A percentile compares a stretch with the other conserved stretches of the same genome.
Conservation (phyloP, 1,140 invertebrate species). For the Aphelenchoides besseyi region DNA sequence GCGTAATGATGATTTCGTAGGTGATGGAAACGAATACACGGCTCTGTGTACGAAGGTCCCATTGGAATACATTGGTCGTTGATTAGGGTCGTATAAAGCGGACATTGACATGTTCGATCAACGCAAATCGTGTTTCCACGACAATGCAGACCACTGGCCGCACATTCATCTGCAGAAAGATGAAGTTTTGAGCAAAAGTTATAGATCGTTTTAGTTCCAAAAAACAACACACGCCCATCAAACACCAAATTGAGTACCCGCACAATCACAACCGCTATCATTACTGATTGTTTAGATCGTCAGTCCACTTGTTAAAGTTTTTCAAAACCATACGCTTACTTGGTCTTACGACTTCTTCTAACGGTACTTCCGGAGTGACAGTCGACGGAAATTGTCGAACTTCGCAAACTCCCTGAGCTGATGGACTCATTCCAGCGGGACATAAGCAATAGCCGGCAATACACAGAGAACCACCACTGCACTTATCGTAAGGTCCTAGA, state of each 20-base stretch:
- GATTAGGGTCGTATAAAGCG: slow-evolving; percentile 37
- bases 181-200: no score
- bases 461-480: slow-evolving; percentile 54
- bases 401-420: slow-evolving; percentile 11
- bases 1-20: background rate
- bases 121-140: slow-evolving; percentile 51
- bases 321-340: slow-evolving; percentile 1
- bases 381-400: background rate
- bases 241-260: no score
- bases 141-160: slow-evolving; percentile 43
- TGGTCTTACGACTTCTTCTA: background rate
- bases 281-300: no score
- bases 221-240: no score
- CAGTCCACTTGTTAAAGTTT: slow-evolving; percentile 3
- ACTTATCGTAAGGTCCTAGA: slow-evolving; percentile 56
- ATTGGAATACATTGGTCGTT: slow-evolving; percentile 51
- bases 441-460: slow-evolving; percentile 57
- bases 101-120: slow-evolving; percentile 53
- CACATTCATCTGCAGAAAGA: slow-evolving; percentile 44
- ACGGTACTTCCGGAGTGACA: background rate
- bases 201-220: no score
- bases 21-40: slow-evolving; percentile 14
- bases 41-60: slow-evolving; percentile 11
- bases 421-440: slow-evolving; percentile 47
- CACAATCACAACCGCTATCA: no score